Conservation (phyloP, 2,888 invertebrate species). For the Drosophila acutilabella region DNA sequence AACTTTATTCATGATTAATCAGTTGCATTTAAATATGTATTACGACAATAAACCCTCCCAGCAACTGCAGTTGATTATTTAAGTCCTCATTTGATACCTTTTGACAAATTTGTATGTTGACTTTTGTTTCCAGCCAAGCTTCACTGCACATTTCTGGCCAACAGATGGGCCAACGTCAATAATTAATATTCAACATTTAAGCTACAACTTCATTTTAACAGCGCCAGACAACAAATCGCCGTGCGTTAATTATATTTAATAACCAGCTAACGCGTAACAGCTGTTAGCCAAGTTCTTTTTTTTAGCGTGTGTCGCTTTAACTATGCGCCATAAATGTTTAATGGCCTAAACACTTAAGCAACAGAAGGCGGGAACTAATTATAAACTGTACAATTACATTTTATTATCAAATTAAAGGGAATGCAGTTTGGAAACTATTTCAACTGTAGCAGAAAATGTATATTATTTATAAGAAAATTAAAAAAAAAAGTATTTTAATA, state of each 20-base stretch:
- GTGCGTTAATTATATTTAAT: slow-evolving; percentile 76
- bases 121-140: slow-evolving; percentile 62
- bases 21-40: slow-evolving; percentile 81
- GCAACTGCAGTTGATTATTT: slow-evolving; percentile 6
- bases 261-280: slow-evolving; percentile 56
- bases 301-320: slow-evolving; percentile 58
- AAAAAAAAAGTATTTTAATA: neutral
- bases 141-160: slow-evolving; percentile 58
- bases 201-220: slow-evolving; percentile 72
- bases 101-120: slow-evolving; percentile 40
- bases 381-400: slow-evolving; percentile 7
- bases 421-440: neutral
- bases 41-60: slow-evolving; percentile 38
- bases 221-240: slow-evolving; percentile 65
- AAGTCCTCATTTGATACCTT: slow-evolving; percentile 4
- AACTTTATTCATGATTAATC: slow-evolving; percentile 81
- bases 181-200: slow-evolving; percentile 57
- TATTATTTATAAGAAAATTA: neutral
- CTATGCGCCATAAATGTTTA: slow-evolving; percentile 67
- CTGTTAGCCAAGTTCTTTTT: slow-evolving; percentile 45
- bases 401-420: neutral
- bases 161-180: slow-evolving; percentile 53
- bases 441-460: neutral
- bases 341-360: slow-evolving; percentile 63
- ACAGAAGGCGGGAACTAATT: neutral